A percentile compares a stretch with the other conserved stretches of the same genome.
These are phyloP conservation scores for Platorchestia sp. DNA, from an alignment of 1,140 invertebrate species.

Conservation along the genomic window DNA sequence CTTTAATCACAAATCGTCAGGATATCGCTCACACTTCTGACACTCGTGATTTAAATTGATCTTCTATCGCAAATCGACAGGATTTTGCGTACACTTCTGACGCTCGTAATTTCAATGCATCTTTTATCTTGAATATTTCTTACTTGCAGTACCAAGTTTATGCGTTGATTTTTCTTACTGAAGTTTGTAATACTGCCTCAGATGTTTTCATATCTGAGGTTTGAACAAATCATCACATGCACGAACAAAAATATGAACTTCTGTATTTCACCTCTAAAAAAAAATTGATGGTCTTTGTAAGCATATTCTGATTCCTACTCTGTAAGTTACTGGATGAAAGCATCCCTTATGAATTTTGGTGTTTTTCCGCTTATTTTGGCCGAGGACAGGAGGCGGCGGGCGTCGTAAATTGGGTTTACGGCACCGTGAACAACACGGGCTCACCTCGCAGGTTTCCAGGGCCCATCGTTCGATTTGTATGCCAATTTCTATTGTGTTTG, in stretches of 20 bases:
- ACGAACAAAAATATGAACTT: neutral
- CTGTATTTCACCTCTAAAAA: neutral
- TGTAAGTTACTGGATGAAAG: neutral
- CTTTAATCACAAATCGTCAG: neutral
- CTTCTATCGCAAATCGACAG: too few relatives aligned
- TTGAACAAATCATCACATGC: neutral
- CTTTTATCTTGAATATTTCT: too few relatives aligned
- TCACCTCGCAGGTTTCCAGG: neutral
- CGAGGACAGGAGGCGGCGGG: neutral
- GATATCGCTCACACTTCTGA: neutral
- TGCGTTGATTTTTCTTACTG: neutral
- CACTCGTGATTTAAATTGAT: too few relatives aligned
- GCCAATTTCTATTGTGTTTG: slow-evolving; percentile 42
- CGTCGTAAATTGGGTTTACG: slow-evolving; percentile 8
- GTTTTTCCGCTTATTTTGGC: neutral
- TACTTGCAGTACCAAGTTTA: too few relatives aligned
- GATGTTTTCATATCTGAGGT: neutral
- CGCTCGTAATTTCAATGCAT: too few relatives aligned
- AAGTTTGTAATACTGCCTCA: neutral
- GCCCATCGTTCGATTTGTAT: neutral
- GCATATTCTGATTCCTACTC: neutral
- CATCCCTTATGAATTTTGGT: neutral
- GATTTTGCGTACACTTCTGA: too few relatives aligned
- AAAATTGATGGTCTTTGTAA: neutral
- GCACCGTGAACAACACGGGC: neutral